Base-by-base conservation (phyloP, 2,888 invertebrate species). In the Mayetiola destructor region DNA sequence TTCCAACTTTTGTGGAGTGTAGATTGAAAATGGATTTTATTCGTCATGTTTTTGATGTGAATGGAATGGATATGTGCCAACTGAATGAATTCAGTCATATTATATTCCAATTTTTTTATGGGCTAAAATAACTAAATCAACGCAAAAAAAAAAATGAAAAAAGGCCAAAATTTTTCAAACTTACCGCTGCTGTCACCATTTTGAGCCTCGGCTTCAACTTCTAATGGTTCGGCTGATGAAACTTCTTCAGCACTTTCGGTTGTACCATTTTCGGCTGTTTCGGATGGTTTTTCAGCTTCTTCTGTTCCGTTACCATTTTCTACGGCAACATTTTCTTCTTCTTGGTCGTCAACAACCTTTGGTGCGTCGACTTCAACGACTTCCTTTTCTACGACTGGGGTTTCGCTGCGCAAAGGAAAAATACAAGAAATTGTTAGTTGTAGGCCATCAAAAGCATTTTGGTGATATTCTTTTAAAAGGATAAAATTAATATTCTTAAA, bases 321-420 rank as follows among this genome's bases (percentile, higher is more conserved):
- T 40, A 62, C 60, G 32, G 60, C 63, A 52, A 58, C 62, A 52
- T 59, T 60, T 40, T 61, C 60, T 53, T 63, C 62, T 37, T 62
- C 62, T 56, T 65, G 65, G 61, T 66, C 57, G 58, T 37, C 70
- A 59, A 59, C 59, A 16, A 61, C 62, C 16, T 64, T 63, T 57
- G 66, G 63, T 53, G 66, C 68, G 21, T 67, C 69, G 58, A 66
- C 61, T 61, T 69, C 69, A 59, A 68, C 55, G 37, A 55, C 66
- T 55, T 66, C 67, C 64, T 71, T 71, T 67, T 71, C 71, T 59
- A 70, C 69, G 59, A 71, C 68, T 63, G 69, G 69, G 61, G 67
- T 67, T 63, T 70, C 71, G 60, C 71, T 71, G 14, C 27, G 27
- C 16, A 27, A 53, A 53, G 9, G 21, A 21, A 20, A 23, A 27